These are phyloP conservation scores for Tor tambroides DNA, from an alignment of 2,113 vertebrate genomes.

Conservation along the genomic window DNA sequence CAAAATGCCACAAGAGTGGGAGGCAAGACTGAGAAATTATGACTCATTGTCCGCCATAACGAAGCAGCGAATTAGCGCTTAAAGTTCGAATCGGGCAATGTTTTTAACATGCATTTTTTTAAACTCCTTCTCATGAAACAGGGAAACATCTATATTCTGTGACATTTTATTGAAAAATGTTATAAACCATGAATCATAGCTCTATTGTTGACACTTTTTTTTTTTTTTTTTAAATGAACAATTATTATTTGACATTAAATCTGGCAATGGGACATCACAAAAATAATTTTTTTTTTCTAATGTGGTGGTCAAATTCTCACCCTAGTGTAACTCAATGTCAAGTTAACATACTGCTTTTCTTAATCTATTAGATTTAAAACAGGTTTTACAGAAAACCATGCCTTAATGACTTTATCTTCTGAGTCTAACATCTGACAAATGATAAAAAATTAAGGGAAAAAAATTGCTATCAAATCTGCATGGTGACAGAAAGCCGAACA, in stretches of 20 bases:
- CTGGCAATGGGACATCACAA: not conserved
- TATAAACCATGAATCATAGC: not conserved
- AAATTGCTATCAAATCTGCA: constrained; percentile 2
- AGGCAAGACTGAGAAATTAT: constrained; percentile 16
- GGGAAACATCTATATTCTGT: not conserved
- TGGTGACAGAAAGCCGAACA: not conserved
- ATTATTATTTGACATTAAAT: not conserved
- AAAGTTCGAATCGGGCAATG: too few relatives aligned
- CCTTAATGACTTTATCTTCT: not conserved
- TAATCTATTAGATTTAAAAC: too few relatives aligned
- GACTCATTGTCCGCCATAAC: constrained; percentile 1
- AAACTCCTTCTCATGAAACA: not conserved
- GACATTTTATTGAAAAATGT: not conserved
- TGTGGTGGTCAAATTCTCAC: not conserved
- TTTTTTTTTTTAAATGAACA: not conserved
- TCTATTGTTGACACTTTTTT: not conserved
- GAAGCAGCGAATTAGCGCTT: not conserved
- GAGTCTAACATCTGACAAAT: not conserved
- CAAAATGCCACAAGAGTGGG: constrained; percentile 48
- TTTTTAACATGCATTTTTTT: not conserved
- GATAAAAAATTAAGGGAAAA: not conserved
- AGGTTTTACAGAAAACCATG: not conserved
- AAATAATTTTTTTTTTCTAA: not conserved
- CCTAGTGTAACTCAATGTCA: not conserved
- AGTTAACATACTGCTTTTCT: not conserved